Conservation (phyloP, 2,797 vertebrate species). For the Okamejei kenojei region DNA sequence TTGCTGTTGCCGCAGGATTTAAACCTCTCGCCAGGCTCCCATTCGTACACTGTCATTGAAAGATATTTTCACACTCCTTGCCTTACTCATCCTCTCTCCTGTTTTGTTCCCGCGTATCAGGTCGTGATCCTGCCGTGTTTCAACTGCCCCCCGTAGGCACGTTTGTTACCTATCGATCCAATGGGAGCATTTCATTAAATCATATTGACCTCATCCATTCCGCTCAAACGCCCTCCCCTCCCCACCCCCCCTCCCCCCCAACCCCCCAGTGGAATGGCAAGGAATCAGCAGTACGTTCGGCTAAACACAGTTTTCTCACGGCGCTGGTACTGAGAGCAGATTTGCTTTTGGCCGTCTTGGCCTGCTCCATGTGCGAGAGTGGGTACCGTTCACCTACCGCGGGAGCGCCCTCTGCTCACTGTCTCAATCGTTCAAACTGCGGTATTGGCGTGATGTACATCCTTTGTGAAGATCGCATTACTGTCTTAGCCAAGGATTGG, state of each 20-base stretch:
- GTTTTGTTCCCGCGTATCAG: not conserved
- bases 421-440: not conserved
- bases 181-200: not conserved
- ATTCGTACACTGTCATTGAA: not conserved
- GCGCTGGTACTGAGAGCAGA: not conserved
- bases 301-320: not conserved
- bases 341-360: not conserved
- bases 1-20: not conserved
- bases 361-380: not conserved
- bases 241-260: not conserved
- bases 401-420: not conserved
- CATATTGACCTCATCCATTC: not conserved
- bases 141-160: not conserved
- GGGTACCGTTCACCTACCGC: not conserved
- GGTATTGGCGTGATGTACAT: not conserved
- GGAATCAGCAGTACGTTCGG: not conserved
- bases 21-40: not conserved
- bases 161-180: not conserved
- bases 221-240: not conserved
- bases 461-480: not conserved
- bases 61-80: not conserved
- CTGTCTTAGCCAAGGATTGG: not conserved
- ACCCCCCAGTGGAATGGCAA: not conserved
- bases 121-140: not conserved
- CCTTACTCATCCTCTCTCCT: not conserved